Evolutionary conservation across 2,797 vertebrate genomes (phyloP).

Genomic region (Notoglanidium macrostoma): DNA sequence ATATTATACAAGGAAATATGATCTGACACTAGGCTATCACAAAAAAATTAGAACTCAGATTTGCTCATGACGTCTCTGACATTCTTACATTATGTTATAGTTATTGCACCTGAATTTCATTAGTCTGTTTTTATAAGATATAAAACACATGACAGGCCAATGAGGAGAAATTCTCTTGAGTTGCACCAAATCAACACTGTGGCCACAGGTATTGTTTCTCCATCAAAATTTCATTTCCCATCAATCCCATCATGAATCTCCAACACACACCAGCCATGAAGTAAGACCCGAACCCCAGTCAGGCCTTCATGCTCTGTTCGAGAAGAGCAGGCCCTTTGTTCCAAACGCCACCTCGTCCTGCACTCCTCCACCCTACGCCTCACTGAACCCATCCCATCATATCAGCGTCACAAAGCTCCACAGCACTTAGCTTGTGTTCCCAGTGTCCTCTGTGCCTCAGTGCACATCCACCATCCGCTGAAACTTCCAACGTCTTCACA

Average conservation of each 20-base stretch:
- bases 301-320: slow-evolving; percentile 82
- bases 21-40: background rate
- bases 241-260: slow-evolving; percentile 61
- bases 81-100: background rate
- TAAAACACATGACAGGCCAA: background rate
- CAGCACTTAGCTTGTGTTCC: slow-evolving; percentile 82
- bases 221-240: background rate
- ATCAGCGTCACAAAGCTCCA: slow-evolving; percentile 75
- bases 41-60: background rate
- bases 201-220: background rate
- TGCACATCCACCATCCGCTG: slow-evolving; percentile 73
- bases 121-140: background rate
- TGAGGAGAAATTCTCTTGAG: background rate
- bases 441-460: slow-evolving; percentile 75
- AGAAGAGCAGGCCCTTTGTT: slow-evolving; percentile 82
- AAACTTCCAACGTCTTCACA: slow-evolving; percentile 68
- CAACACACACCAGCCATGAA: slow-evolving; percentile 66
- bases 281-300: slow-evolving; percentile 70
- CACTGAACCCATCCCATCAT: slow-evolving; percentile 71
- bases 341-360: slow-evolving; percentile 79
- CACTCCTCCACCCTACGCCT: slow-evolving; percentile 80
- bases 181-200: background rate
- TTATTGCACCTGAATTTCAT: background rate
- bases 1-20: background rate
- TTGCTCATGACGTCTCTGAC: background rate